These are phyloP conservation scores for Lysandra bellargus DNA, from an alignment of 2,888 invertebrate species.

Conservation along the genomic window DNA sequence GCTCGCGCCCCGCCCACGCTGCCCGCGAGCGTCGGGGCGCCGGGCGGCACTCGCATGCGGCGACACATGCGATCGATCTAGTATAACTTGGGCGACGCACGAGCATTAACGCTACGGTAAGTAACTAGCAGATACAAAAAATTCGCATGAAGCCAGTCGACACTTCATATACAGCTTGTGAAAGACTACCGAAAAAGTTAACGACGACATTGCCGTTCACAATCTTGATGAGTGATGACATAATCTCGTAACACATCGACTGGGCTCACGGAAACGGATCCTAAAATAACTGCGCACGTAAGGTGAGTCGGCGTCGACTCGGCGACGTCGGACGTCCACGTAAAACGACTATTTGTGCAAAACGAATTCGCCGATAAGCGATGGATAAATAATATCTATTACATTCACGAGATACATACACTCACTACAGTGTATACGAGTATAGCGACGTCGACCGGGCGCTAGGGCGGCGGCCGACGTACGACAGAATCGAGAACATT, in stretches of 20 bases:
- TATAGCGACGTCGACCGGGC: constrained; percentile 45
- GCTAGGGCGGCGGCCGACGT: constrained; percentile 56
- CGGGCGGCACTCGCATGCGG: background rate
- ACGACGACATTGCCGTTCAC: constrained; percentile 2
- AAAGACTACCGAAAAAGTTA: constrained; percentile 8
- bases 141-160: constrained; percentile 15
- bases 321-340: constrained; percentile 50
- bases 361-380: constrained; percentile 51
- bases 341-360: constrained; percentile 67
- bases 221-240: background rate
- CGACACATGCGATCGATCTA: background rate
- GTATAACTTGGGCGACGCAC: constrained; percentile 1
- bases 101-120: constrained; percentile 19
- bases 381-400: constrained; percentile 48
- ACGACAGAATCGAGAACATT: constrained; percentile 67
- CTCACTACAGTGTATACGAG: constrained; percentile 51
- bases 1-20: background rate
- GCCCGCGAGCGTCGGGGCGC: background rate
- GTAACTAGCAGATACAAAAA: background rate
- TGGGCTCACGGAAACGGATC: constrained; percentile 6
- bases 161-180: background rate
- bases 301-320: constrained; percentile 33
- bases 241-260: background rate
- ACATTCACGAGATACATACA: constrained; percentile 51
- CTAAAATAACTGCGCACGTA: constrained; percentile 31